Evolutionary conservation across 2,797 vertebrate species (phyloP).

Genomic region (Clarias fuscus): DNA sequence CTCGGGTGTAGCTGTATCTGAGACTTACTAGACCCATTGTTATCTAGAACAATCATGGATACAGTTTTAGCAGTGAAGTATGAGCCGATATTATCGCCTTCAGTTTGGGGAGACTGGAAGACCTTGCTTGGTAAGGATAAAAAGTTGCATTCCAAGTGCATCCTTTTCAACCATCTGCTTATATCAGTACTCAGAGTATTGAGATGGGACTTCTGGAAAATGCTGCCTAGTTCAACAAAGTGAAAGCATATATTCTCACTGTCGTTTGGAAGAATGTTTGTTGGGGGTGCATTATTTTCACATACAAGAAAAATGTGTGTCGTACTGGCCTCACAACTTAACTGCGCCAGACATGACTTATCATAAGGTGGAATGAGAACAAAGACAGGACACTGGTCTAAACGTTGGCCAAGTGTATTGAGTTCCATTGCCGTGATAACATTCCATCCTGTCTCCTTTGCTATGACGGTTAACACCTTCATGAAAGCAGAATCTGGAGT

Average conservation of each 20-base stretch:
- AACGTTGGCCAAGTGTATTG: conserved; percentile 39
- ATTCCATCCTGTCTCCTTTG: conserved; percentile 74
- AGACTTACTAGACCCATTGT: conserved; percentile 54
- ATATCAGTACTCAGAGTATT: conserved; percentile 66
- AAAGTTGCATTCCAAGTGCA: conserved; percentile 64
- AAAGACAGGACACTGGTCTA: conserved; percentile 64
- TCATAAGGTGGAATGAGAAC: conserved; percentile 76
- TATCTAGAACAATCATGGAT: conserved; percentile 70
- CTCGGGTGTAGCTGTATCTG: conserved; percentile 66
- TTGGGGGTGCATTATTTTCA: conserved; percentile 55
- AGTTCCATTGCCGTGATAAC: conserved; percentile 61
- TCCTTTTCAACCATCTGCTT: conserved; percentile 72
- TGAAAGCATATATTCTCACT: conserved; percentile 71
- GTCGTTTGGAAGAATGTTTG: conserved; percentile 55
- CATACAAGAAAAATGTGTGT: conserved; percentile 73
- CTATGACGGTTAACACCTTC: conserved; percentile 70
- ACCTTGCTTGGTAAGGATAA: conserved; percentile 62
- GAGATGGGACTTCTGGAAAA: conserved; percentile 79
- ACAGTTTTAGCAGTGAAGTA: conserved; percentile 77
- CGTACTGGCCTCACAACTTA: conserved; percentile 55
- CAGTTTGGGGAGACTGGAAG: conserved; percentile 53
- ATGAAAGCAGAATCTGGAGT: conserved; percentile 65
- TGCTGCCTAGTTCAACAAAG: conserved; percentile 63
- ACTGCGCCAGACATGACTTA: conserved; percentile 51
- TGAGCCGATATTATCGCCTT: conserved; percentile 59